phyloP scores from a whole-genome alignment of 2,797 vertebrate genomes.

The Sebastes vulpes region DNA sequence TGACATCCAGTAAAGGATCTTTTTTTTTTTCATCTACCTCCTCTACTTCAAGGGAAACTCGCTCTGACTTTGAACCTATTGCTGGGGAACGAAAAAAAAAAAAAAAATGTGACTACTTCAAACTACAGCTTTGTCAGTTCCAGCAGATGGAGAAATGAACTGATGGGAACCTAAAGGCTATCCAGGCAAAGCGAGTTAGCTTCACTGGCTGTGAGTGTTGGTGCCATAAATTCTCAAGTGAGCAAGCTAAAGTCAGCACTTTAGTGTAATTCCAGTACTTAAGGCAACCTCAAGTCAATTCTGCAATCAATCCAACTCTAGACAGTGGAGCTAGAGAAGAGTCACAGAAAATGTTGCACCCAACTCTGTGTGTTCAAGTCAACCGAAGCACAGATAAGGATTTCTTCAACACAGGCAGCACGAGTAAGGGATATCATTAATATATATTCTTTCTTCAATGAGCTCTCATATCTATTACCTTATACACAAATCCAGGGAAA shows the following conservation, averaged over 20 bases:
- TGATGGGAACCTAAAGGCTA: conserved; percentile 23
- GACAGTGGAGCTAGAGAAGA: conserved; percentile 8
- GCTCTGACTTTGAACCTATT: conserved; percentile 7
- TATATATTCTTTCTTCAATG: neutral
- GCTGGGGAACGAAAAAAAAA: neutral
- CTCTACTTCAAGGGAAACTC: neutral
- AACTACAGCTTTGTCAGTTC: conserved; percentile 22
- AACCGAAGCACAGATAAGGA: conserved; percentile 1
- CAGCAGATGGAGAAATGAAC: neutral
- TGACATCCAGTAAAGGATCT: neutral
- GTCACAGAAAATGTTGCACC: conserved; percentile 8
- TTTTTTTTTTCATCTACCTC: neutral
- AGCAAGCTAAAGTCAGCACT: conserved; percentile 54
- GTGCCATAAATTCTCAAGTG: conserved; percentile 41
- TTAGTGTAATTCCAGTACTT: conserved; percentile 44
- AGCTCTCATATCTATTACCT: neutral
- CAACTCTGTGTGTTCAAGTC: conserved; percentile 2
- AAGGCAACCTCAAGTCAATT: conserved; percentile 49
- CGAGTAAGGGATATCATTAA: neutral
- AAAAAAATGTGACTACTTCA: conserved; percentile 7
- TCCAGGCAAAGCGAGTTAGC: conserved; percentile 18
- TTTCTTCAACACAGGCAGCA: neutral
- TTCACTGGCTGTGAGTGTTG: conserved; percentile 1
- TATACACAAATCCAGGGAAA: neutral
- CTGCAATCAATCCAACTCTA: conserved; percentile 37